phyloP scores from a whole-genome alignment of 2,888 invertebrate genomes.

The Morpho deidamia region DNA sequence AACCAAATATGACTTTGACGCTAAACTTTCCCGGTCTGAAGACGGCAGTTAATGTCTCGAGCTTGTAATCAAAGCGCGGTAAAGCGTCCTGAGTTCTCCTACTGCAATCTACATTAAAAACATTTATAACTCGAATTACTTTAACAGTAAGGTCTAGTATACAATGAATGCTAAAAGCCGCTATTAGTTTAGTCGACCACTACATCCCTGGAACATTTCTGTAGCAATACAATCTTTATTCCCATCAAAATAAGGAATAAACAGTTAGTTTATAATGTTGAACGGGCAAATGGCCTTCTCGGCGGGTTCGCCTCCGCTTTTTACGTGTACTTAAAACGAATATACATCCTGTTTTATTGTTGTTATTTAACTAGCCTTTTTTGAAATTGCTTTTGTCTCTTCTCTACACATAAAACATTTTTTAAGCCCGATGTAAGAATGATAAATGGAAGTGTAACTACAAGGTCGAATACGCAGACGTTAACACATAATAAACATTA shows the following conservation, averaged over 20 bases:
- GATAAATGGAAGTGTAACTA: too few relatives aligned
- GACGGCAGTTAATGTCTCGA: constrained; percentile 28
- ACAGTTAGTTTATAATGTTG: constrained; percentile 21
- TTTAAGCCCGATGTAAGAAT: too few relatives aligned
- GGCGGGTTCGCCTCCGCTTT: constrained; percentile 40
- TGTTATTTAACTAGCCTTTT: constrained; percentile 22
- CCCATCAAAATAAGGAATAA: constrained; percentile 4
- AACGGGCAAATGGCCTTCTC: constrained; percentile 46
- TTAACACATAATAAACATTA: too few relatives aligned
- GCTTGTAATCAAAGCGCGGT: constrained; percentile 36
- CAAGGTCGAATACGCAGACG: too few relatives aligned
- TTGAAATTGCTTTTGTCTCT: constrained; percentile 17
- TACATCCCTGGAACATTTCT: constrained; percentile 9
- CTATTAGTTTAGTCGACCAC: constrained; percentile 10
- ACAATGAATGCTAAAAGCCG: constrained; percentile 7
- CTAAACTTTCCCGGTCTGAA: constrained; percentile 27
- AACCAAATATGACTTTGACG: constrained; percentile 17
- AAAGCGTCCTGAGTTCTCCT: constrained; percentile 31
- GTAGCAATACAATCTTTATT: constrained; percentile 8
- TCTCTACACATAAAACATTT: not conserved
- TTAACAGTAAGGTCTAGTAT: constrained; percentile 10
- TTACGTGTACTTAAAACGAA: constrained; percentile 27
- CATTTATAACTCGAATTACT: constrained; percentile 4
- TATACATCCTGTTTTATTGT: constrained; percentile 26
- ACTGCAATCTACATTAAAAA: constrained; percentile 30